These are phyloP conservation scores for Epiperipatus broadwayi DNA, from an alignment of 2,888 invertebrate species.

Conservation along the genomic window DNA sequence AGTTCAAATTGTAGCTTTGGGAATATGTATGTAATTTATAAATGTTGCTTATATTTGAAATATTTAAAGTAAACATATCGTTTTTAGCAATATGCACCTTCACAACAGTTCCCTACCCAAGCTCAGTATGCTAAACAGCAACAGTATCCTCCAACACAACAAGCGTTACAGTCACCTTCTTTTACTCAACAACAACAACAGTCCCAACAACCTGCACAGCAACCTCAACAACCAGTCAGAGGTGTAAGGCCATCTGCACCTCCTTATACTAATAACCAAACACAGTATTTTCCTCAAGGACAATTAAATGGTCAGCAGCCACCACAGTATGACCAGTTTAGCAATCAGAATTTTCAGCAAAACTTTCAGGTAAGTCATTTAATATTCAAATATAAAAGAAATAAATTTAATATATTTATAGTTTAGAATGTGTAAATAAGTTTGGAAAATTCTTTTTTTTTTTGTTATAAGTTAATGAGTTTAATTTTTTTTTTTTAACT, in stretches of 20 bases:
- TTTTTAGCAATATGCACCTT: no score
- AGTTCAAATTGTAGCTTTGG: no score
- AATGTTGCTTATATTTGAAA: no score
- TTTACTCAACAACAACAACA: neutral
- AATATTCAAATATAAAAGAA: neutral
- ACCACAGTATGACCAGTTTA: slow-evolving; percentile 16
- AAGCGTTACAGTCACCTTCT: slow-evolving; percentile 5
- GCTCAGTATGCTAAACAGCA: no score
- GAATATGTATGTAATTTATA: no score
- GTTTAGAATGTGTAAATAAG: no score
- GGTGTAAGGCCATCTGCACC: slow-evolving; percentile 18
- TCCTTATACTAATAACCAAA: slow-evolving; percentile 17
- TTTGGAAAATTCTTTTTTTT: no score
- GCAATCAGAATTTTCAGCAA: slow-evolving; percentile 15
- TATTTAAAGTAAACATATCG: no score
- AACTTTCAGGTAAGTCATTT: slow-evolving; percentile 17
- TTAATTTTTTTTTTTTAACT: no score
- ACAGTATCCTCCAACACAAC: neutral
- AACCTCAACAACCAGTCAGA: slow-evolving; percentile 19
- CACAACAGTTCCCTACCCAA: no score
- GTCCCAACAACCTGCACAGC: slow-evolving; percentile 17
- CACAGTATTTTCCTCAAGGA: slow-evolving; percentile 18
- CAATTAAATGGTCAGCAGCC: slow-evolving; percentile 19
- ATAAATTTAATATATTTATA: no score
- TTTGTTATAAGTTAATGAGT: no score